Percentiles rank a stretch among this genome's conserved stretches.
Conservation (phyloP, 2,113 vertebrate species). For the Chlamydotis undulata region DNA sequence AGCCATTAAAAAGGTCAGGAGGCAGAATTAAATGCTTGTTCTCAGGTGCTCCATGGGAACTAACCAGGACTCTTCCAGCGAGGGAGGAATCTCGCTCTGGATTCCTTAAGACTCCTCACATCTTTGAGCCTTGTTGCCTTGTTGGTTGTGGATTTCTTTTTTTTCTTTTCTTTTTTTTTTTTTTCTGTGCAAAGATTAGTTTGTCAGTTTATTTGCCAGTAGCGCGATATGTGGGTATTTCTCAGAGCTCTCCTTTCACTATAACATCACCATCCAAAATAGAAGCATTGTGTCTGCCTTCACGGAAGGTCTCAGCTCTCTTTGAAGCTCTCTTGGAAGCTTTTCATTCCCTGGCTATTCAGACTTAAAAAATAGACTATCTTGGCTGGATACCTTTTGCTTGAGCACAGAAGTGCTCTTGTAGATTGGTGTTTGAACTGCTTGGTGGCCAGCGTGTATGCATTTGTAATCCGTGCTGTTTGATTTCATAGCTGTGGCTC, state of each 20-base stretch:
- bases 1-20: background rate
- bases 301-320: slow-evolving; percentile 4
- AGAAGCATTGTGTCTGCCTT: slow-evolving; percentile 56
- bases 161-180: background rate
- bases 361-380: slow-evolving; percentile 40
- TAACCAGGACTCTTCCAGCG: background rate
- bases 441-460: background rate
- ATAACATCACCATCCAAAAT: background rate
- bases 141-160: background rate
- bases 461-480: background rate
- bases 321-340: slow-evolving; percentile 41
- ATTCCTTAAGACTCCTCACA: background rate
- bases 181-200: background rate
- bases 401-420: slow-evolving; percentile 30
- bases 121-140: background rate
- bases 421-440: slow-evolving; percentile 32
- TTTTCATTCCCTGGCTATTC: slow-evolving; percentile 59
- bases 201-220: background rate
- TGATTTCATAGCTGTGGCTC: slow-evolving; percentile 20
- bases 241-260: slow-evolving; percentile 8
- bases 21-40: background rate
- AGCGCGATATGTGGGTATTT: background rate
- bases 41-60: background rate
- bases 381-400: slow-evolving; percentile 43
- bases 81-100: background rate